Evolutionary conservation across 1,140 invertebrate genomes (phyloP).

Genomic region (Phocides pigmalion): DNA sequence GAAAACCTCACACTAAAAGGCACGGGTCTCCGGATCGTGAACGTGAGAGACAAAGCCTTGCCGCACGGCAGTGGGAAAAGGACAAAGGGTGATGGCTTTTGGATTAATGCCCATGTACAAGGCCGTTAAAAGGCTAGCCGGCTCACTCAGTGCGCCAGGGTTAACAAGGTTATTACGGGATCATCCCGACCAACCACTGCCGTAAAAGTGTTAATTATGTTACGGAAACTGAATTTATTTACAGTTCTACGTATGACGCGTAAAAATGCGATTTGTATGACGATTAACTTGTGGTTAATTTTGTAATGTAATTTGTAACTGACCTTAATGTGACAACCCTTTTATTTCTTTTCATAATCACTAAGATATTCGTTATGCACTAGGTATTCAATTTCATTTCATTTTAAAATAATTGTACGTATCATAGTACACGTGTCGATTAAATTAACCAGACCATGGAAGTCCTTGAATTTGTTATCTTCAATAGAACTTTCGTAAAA

Average conservation of each 20-base stretch:
- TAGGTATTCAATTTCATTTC: too few relatives aligned
- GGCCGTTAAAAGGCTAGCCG: slow-evolving; percentile 79
- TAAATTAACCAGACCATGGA: too few relatives aligned
- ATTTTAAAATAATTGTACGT: too few relatives aligned
- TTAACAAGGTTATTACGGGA: slow-evolving; percentile 83
- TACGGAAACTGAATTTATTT: slow-evolving; percentile 68
- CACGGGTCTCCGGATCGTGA: slow-evolving; percentile 66
- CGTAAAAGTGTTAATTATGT: slow-evolving; percentile 83
- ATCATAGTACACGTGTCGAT: too few relatives aligned
- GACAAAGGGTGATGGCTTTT: slow-evolving; percentile 78
- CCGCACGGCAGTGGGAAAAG: slow-evolving; percentile 55
- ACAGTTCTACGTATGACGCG: slow-evolving; percentile 48
- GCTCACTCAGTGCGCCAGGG: slow-evolving; percentile 71
- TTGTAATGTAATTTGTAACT: slow-evolving; percentile 24
- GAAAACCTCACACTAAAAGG: slow-evolving; percentile 83
- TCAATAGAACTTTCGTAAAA: too few relatives aligned
- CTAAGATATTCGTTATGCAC: too few relatives aligned
- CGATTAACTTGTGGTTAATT: slow-evolving; percentile 26
- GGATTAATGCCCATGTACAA: slow-evolving; percentile 81
- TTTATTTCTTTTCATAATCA: neutral
- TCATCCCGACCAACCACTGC: slow-evolving; percentile 76
- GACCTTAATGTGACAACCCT: neutral
- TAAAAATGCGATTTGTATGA: slow-evolving; percentile 30
- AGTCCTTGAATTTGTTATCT: too few relatives aligned
- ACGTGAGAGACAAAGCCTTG: slow-evolving; percentile 64